Evolutionary conservation across 53 echinoderm and acorn worm genomes (phyloP), one percentile per base, ranked within the genome.

Genomic region (Echinometra lucunter): DNA sequence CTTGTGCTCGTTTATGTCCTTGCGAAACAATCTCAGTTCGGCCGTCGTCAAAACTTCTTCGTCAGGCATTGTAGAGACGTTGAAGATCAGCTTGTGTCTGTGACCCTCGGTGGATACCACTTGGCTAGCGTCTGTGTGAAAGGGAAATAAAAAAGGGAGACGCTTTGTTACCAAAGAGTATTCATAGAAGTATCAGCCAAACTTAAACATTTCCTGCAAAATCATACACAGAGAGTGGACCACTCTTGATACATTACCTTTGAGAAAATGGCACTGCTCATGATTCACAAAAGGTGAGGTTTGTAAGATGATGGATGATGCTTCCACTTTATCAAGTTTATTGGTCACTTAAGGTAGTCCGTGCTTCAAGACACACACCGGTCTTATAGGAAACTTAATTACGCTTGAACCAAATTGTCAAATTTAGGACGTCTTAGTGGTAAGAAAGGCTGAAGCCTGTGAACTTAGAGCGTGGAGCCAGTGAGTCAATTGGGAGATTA

Each of bases 21-120:
- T 92, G 44, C 98, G 96, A 58, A 96, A 98, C 91, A 99, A 67
- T 74, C 99, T 96, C 49, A 99, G 69, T 74, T 99, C 98, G 34
- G 96, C 98, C 40, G 96, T 96, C 37, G 99, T 97, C 34, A 99
- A 82, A 32, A 95, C 91, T 67, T 99, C 99, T 15, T 98, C 96
- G 12, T 95, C 96, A 13, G 97, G 96, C 9, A 99, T 97, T n/a
- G 91, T 96, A 30, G 96, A 95, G 16, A 98, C 74, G 89, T 98
- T 97, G 96, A 98, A 98, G 45, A 91, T 89, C 37, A 98, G 88
- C 74, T 89, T 93, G 91, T 98, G 97, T 49, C 90, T 91, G 93
- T 97, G 96, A 40, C 69, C 94, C 30, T 95, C 96, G 1, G 44
- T 82, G 57, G 74, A 44, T 60, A 45, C 27, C 9, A 70, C 87